Base-by-base conservation (phyloP, 2,797 vertebrate species). In the Ctenosaura bakeri region DNA sequence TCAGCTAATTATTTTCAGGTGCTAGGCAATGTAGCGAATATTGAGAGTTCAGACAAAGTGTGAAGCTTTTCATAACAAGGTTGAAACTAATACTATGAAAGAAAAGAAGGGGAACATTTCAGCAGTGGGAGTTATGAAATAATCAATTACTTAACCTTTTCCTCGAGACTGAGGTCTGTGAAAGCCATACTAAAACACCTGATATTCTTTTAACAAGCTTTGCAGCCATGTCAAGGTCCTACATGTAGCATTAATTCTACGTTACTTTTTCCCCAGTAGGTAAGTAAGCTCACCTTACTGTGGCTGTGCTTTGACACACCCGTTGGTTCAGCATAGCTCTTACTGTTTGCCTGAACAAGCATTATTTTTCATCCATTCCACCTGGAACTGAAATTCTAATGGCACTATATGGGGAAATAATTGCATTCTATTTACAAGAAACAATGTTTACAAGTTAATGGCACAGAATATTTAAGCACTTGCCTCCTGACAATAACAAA, bases 1-100 rank as follows among this genome's bases (percentile, higher is more conserved):
- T 90, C 71, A 89, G 77, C 86, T 92, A 94, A 94, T 95, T 94
- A 93, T 93, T 93, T 95, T 90, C 42, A 91, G 69, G 73, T 94
- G 93, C 76, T 79, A 93, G 80, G 80, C 90, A 91, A 38, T 0
- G 91, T 52, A 87, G 87, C 77, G 52, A 77, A 9, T 89, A 88
- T 3, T 79, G 83, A 94, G 84, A 93, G 78, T 83, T 94, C 90
- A 95, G 88, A 89, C 35, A 73, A 12, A 94, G 78, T 78, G 54
- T 90, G 90, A 92, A 38, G 78, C 71, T 89, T 93, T 94, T 94
- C 69, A 92, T 92, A 90, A 91, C 29, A 91, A 69, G 52, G 5
- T 59, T 66, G 73, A 91, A 92, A 90, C 74, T 89, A 78, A 93
- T 94, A 89, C 84, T 54, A 83, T 46, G 71, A n/a, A 52, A 78